phyloP scores from a whole-genome alignment of 2,113 vertebrate genomes.

The Cyrtonyx montezumae region DNA sequence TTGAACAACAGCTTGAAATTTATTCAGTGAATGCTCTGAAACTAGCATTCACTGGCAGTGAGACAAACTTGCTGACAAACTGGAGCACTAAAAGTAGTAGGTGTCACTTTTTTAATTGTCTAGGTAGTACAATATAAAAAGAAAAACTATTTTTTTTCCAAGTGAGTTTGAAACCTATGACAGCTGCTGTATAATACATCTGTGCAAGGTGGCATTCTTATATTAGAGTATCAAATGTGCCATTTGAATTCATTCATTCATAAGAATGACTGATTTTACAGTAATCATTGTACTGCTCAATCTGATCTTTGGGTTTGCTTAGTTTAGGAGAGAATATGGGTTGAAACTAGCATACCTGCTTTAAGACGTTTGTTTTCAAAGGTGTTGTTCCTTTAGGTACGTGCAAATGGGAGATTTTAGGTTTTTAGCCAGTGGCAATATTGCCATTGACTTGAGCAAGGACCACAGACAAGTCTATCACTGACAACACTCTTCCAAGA shows the following conservation, averaged over 20 bases:
- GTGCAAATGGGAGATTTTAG: rapidly evolving
- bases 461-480: background rate
- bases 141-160: background rate
- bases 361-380: background rate
- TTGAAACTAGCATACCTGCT: background rate
- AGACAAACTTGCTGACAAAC: background rate
- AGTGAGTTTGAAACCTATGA: background rate
- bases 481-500: background rate
- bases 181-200: background rate
- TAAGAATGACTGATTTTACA: background rate
- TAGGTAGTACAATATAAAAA: background rate
- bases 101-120: background rate
- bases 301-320: background rate
- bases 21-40: background rate
- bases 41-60: background rate
- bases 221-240: background rate
- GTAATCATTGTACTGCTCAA: background rate
- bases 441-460: background rate
- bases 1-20: background rate
- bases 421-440: background rate
- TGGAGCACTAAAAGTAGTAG: background rate
- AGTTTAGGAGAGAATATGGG: rapidly evolving
- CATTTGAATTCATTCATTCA: background rate
- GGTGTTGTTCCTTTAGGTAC: background rate
- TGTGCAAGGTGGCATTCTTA: background rate